A percentile compares a stretch with the other conserved stretches of the same genome.
Evolutionary conservation across 1,140 invertebrate genomes (phyloP).

Genomic region (Drosophila sulfurigaster): DNA sequence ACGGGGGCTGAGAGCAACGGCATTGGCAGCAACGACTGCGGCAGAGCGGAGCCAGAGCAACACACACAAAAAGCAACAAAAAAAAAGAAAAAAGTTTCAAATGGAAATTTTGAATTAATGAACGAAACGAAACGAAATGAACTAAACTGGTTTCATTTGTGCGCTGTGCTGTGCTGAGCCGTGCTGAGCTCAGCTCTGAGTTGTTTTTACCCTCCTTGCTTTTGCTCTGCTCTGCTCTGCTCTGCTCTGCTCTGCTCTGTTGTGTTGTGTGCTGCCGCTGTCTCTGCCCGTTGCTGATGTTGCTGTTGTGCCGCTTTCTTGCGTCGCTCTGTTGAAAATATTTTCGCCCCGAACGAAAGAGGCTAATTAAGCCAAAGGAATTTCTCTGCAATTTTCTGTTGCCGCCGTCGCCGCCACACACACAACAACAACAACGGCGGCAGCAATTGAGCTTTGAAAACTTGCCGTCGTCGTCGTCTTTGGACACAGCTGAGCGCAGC

Average conservation of each 20-base stretch:
- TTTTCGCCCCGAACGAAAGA: conserved; percentile 81
- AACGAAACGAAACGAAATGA: conserved; percentile 83
- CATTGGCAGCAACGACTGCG: conserved; percentile 70
- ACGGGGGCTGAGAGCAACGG: conserved; percentile 36
- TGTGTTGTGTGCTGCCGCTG: conserved; percentile 32
- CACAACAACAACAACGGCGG: conserved; percentile 2
- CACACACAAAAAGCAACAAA: conserved; percentile 48
- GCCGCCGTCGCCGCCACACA: conserved; percentile 41
- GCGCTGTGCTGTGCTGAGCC: conserved; percentile 64
- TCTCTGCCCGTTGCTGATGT: conserved; percentile 30
- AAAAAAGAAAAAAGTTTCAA: conserved; percentile 76
- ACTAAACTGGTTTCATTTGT: conserved; percentile 84
- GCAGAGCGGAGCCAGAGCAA: conserved; percentile 61
- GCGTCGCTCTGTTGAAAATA: conserved; percentile 80
- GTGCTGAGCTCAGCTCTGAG: conserved; percentile 57
- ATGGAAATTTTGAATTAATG: conserved; percentile 84
- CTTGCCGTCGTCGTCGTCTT: conserved; percentile 66
- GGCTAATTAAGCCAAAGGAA: conserved; percentile 83
- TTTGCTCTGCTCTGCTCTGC: conserved; percentile 8
- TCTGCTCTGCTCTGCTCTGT: conserved; percentile 10
- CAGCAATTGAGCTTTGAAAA: conserved; percentile 77
- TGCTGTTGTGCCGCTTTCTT: conserved; percentile 74
- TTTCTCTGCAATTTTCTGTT: conserved; percentile 77
- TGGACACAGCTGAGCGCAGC: conserved; percentile 64
- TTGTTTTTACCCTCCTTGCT: conserved; percentile 36